Evolutionary conservation across 2,888 invertebrate species (phyloP).

Genomic region (Belgica antarctica): DNA sequence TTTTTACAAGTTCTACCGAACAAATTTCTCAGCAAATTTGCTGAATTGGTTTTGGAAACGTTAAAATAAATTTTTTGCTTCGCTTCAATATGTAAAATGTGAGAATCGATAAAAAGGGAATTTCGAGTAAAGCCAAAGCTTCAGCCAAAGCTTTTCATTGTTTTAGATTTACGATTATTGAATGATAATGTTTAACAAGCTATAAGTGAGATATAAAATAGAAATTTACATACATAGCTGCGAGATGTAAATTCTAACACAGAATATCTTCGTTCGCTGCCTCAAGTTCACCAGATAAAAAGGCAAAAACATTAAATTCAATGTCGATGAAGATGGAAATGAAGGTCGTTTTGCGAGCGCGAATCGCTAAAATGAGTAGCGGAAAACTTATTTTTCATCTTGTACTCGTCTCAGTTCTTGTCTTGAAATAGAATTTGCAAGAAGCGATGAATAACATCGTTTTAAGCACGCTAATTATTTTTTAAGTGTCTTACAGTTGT

Average conservation of each 20-base stretch:
- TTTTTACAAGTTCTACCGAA: no score
- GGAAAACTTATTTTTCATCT: no score
- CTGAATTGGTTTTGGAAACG: no score
- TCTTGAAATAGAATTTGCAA: no score
- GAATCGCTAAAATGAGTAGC: no score
- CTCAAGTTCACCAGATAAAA: background rate
- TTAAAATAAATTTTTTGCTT: no score
- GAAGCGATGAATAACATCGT: no score
- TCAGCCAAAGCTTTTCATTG: background rate
- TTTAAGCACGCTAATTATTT: no score
- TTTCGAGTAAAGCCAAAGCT: background rate
- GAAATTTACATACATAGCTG: background rate
- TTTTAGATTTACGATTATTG: background rate
- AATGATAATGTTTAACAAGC: conserved; percentile 18
- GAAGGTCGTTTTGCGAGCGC: background rate
- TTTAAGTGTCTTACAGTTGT: no score
- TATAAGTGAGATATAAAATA: conserved; percentile 3
- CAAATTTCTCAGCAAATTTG: no score
- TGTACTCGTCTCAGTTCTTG: no score
- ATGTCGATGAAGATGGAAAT: background rate
- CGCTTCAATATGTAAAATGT: no score
- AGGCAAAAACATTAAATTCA: background rate
- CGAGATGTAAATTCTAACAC: background rate
- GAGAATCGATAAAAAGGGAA: background rate
- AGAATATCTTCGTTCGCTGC: background rate